Evolutionary conservation across 2,797 vertebrate genomes (phyloP).

Genomic region (Sphaeramia orbicularis): DNA sequence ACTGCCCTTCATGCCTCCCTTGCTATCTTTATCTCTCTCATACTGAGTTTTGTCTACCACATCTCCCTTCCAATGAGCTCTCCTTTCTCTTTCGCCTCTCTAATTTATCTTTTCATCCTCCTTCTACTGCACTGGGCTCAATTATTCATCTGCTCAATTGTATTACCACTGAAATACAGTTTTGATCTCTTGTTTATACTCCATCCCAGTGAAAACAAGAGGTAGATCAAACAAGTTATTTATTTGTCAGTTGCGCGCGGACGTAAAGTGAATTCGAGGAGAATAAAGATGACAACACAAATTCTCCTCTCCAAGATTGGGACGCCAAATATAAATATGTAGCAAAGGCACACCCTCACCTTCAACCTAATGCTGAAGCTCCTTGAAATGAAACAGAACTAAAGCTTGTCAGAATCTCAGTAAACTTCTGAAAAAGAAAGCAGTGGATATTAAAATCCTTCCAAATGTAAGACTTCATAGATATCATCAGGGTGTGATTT

Average conservation of each 20-base stretch:
- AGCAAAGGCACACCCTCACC: too few relatives aligned
- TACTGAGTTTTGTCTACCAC: conserved; percentile 25
- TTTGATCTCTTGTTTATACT: conserved; percentile 45
- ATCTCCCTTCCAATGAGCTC: conserved; percentile 38
- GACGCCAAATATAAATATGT: background rate
- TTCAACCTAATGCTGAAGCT: conserved; percentile 3
- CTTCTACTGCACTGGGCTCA: conserved; percentile 33
- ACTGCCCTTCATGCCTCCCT: conserved; percentile 35
- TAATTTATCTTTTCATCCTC: conserved; percentile 51
- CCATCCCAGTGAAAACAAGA: conserved; percentile 40
- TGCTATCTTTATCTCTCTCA: conserved; percentile 51
- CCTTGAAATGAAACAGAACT: background rate
- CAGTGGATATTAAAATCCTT: background rate
- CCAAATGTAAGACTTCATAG: background rate
- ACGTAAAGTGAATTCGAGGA: conserved; percentile 29
- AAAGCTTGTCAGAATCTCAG: conserved; percentile 6
- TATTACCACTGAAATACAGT: conserved; percentile 48
- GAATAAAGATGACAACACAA: conserved; percentile 35
- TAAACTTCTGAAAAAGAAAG: background rate
- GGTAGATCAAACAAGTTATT: conserved; percentile 45
- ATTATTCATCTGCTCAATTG: conserved; percentile 41
- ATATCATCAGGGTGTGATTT: too few relatives aligned
- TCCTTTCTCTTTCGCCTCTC: conserved; percentile 30
- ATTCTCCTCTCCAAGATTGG: conserved; percentile 19
- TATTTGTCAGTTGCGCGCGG: conserved; percentile 42